Evolutionary conservation across 2,888 invertebrate species (phyloP).

Genomic region (Pseudanteris insignis): DNA sequence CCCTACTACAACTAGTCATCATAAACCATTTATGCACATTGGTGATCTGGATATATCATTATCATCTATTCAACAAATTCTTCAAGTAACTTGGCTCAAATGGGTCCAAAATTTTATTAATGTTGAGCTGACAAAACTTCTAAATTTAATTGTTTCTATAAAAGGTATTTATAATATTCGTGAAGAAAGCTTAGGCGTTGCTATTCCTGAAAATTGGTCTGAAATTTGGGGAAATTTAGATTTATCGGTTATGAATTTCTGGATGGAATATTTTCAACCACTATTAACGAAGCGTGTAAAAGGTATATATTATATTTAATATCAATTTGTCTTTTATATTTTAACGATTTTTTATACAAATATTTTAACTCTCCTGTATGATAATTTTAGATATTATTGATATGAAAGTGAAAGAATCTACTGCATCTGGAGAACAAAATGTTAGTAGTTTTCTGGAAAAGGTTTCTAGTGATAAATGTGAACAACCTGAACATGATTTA

Average conservation of each 20-base stretch:
- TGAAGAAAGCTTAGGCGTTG: slow-evolving; percentile 74
- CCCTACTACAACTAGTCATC: slow-evolving; percentile 68
- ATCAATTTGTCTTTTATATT: not conserved
- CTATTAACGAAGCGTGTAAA: slow-evolving; percentile 76
- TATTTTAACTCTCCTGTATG: too few relatives aligned
- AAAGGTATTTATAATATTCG: slow-evolving; percentile 78
- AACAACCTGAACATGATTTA: slow-evolving; percentile 72
- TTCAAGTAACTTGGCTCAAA: slow-evolving; percentile 71
- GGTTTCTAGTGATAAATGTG: slow-evolving; percentile 55
- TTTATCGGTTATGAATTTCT: slow-evolving; percentile 73
- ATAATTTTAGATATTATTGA: slow-evolving; percentile 55
- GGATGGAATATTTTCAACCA: slow-evolving; percentile 79
- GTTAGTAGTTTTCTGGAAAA: slow-evolving; percentile 55
- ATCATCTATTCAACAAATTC: slow-evolving; percentile 62
- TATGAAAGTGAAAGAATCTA: slow-evolving; percentile 53
- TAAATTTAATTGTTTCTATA: slow-evolving; percentile 75
- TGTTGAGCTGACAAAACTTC: slow-evolving; percentile 70
- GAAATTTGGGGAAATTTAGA: slow-evolving; percentile 72
- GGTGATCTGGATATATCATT: slow-evolving; percentile 53
- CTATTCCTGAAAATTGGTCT: slow-evolving; percentile 73
- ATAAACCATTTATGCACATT: slow-evolving; percentile 57
- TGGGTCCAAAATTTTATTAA: slow-evolving; percentile 71
- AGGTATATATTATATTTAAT: too few relatives aligned
- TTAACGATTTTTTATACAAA: not conserved
- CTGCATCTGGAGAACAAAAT: slow-evolving; percentile 51